Percentiles rank a stretch among this genome's conserved stretches.
Evolutionary conservation across 1,140 invertebrate species (phyloP).

Genomic region (Streblospio benedicti): DNA sequence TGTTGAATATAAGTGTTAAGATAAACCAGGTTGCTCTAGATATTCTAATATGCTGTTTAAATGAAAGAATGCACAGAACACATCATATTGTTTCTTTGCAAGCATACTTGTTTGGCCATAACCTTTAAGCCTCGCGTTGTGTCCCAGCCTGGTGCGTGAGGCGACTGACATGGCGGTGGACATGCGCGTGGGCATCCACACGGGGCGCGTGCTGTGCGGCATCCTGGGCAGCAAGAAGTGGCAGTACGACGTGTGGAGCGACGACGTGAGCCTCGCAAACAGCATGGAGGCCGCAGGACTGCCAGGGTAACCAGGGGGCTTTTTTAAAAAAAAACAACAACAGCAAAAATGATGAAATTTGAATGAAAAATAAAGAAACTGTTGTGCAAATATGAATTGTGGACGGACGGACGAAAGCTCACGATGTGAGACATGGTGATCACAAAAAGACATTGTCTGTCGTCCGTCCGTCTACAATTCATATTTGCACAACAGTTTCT

Average conservation of each 20-base stretch:
- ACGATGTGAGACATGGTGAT: background rate
- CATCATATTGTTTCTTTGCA: background rate
- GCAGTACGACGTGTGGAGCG: constrained; percentile 96
- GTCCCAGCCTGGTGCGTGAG: constrained; percentile 66
- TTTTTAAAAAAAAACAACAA: background rate
- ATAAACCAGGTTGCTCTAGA: background rate
- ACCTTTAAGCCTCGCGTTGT: background rate
- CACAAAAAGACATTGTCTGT: background rate
- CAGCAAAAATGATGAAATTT: background rate
- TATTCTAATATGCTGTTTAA: background rate
- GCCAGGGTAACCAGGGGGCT: constrained; percentile 61
- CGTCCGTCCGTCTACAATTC: background rate
- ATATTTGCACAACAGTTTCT: no score
- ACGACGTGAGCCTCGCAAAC: constrained; percentile 92
- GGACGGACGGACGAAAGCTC: background rate
- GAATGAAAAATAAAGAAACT: background rate
- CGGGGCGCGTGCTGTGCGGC: constrained; percentile 82
- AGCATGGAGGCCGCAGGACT: constrained; percentile 92
- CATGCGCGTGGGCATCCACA: constrained; percentile 89
- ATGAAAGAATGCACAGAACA: background rate
- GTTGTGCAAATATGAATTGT: background rate
- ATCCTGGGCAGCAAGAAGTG: constrained; percentile 85
- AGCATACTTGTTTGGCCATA: background rate
- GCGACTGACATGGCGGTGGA: constrained; percentile 72
- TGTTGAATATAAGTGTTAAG: background rate